Conservation (phyloP, 2,113 vertebrate species). For the Callaeas wilsoni region DNA sequence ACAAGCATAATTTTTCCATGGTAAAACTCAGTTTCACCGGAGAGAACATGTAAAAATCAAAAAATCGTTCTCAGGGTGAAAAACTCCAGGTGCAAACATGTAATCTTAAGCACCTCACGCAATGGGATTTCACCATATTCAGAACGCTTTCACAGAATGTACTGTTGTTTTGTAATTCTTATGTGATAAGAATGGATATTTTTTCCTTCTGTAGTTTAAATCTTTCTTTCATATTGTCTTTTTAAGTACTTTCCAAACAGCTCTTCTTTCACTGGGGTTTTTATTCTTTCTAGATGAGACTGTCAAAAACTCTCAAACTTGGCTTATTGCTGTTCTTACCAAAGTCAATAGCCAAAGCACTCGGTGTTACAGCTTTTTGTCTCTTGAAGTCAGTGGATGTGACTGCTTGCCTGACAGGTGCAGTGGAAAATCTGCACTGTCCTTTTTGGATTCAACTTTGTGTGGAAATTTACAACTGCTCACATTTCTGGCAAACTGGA, state of each 20-base stretch:
- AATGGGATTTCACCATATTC: neutral
- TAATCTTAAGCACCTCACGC: neutral
- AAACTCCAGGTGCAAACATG: neutral
- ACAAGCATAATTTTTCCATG: neutral
- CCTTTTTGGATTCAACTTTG: neutral
- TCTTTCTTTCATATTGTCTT: neutral
- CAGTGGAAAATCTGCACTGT: constrained; percentile 2
- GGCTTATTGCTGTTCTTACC: neutral
- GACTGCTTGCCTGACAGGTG: neutral
- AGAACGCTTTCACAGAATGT: neutral
- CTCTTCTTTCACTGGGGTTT: neutral
- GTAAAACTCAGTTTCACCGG: neutral
- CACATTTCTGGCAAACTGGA: neutral
- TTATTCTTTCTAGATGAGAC: neutral
- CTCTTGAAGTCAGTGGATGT: neutral
- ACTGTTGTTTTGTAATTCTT: neutral
- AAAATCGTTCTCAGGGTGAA: neutral
- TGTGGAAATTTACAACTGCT: neutral
- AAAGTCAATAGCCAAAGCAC: neutral
- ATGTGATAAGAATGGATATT: neutral
- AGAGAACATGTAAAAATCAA: neutral
- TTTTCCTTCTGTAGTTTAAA: neutral
- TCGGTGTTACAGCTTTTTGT: accelerated
- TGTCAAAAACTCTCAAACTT: neutral
- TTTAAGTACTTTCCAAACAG: neutral